Percentiles rank a stretch among this genome's conserved stretches.
Conservation (phyloP, 2,113 vertebrate genomes). For the Octodon degus region DNA sequence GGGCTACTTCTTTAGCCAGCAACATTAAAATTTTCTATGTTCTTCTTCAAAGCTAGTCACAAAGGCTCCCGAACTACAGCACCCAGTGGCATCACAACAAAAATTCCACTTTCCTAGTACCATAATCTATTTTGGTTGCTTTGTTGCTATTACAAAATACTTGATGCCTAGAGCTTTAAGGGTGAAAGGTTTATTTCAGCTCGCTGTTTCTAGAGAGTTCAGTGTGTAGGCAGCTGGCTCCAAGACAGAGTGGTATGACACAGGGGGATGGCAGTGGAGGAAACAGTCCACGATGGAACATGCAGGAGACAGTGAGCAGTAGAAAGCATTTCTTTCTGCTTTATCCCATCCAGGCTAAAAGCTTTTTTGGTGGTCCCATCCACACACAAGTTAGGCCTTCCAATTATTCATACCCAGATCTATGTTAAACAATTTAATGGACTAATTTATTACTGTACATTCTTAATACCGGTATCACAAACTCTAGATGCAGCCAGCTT, state of each 20-base stretch:
- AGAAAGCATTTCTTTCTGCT: background rate
- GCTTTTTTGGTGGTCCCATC: background rate
- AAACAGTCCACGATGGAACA: background rate
- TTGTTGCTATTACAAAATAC: background rate
- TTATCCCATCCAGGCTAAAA: background rate
- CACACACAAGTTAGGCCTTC: background rate
- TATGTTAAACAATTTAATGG: background rate
- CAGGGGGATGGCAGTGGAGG: background rate
- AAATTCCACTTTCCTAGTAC: background rate
- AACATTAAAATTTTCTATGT: background rate
- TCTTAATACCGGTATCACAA: background rate
- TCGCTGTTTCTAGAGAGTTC: background rate
- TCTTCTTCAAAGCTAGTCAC: background rate
- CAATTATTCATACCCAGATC: background rate
- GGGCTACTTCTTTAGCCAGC: background rate
- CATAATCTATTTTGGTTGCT: background rate
- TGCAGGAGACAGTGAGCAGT: background rate
- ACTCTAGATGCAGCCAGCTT: background rate
- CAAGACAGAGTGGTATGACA: background rate
- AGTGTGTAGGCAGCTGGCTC: background rate
- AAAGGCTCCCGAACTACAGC: background rate
- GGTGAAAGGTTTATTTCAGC: background rate
- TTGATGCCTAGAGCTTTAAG: background rate
- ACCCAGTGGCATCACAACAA: background rate
- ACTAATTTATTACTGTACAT: background rate